phyloP scores from a whole-genome alignment of 2,113 vertebrate species.

The Columba livia region DNA sequence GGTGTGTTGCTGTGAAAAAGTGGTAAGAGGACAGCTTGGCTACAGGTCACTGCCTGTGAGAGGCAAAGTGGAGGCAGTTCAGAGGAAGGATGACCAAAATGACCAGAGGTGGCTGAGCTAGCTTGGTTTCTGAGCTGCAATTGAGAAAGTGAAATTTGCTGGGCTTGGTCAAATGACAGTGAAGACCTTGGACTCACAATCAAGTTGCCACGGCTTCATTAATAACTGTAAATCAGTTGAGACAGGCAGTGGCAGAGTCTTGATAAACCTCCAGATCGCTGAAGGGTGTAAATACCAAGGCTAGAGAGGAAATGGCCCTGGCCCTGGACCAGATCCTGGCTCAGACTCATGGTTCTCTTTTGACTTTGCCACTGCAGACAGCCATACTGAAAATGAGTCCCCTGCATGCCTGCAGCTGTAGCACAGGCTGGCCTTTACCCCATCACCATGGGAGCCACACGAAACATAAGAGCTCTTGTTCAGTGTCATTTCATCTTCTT shows the following conservation, averaged over 20 bases:
- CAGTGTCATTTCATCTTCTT: background rate
- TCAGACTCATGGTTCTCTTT: background rate
- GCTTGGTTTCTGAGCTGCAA: constrained; percentile 12
- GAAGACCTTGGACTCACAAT: background rate
- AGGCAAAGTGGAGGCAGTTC: constrained; percentile 1
- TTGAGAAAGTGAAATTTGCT: background rate
- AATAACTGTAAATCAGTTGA: background rate
- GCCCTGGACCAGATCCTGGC: background rate
- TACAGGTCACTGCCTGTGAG: background rate
- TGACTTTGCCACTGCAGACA: background rate
- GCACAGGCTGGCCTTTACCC: background rate
- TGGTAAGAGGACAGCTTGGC: background rate
- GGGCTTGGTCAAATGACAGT: background rate
- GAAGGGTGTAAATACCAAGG: background rate
- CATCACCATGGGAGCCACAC: background rate
- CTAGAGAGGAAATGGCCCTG: constrained; percentile 26
- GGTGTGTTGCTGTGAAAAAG: background rate
- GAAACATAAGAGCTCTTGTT: background rate
- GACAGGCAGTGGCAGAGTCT: background rate
- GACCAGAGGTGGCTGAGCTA: background rate
- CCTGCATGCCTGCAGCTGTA: background rate
- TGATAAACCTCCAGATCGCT: constrained; percentile 22
- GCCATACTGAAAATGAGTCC: background rate
- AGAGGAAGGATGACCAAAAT: constrained; percentile 27
- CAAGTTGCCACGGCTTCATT: background rate